Evolutionary conservation across 2,888 invertebrate species (phyloP).

Genomic region (Lepidocyrtoides sp.): DNA sequence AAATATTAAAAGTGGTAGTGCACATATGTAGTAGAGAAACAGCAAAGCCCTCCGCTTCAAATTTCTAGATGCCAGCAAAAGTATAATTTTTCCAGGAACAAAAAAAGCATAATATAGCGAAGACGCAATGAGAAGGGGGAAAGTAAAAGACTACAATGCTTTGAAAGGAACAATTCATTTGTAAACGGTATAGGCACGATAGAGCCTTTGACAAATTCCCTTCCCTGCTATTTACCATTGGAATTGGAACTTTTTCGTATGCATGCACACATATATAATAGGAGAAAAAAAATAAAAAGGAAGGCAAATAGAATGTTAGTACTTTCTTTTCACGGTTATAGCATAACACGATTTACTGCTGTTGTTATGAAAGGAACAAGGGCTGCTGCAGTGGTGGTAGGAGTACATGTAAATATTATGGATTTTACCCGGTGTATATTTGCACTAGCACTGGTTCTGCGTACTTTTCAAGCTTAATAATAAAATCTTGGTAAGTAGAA

Average conservation of each 20-base stretch:
- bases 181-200: slow-evolving; percentile 4
- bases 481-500: background rate
- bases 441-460: background rate
- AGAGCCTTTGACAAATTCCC: slow-evolving; percentile 19
- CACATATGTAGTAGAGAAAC: background rate
- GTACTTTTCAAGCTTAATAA: too few species aligned
- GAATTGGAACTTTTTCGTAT: background rate
- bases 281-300: background rate
- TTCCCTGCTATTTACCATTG: background rate
- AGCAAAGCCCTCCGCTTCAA: background rate
- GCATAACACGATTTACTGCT: background rate
- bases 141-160: background rate
- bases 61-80: background rate
- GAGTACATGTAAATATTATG: too few species aligned
- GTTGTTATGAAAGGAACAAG: background rate
- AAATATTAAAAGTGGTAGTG: too few species aligned
- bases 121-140: background rate
- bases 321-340: slow-evolving; percentile 22
- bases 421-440: too few species aligned
- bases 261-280: background rate
- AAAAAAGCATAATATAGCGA: background rate
- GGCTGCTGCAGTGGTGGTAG: background rate
- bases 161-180: slow-evolving; percentile 19
- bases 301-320: background rate
- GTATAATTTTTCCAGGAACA: background rate